These are phyloP conservation scores for Carapus acus DNA, from an alignment of 2,797 vertebrate genomes.

Conservation along the genomic window DNA sequence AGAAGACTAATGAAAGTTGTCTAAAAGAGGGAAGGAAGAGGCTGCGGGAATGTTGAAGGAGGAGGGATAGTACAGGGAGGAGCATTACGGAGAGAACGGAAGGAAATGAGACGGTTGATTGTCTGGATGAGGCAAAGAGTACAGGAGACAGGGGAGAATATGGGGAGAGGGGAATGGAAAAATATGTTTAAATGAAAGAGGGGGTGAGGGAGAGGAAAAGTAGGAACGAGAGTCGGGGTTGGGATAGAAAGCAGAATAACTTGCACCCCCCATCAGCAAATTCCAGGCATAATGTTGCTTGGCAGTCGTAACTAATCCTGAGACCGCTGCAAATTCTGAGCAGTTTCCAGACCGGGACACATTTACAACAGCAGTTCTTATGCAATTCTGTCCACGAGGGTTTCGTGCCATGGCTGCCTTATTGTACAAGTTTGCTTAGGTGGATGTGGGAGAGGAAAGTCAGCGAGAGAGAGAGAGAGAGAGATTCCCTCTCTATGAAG, in stretches of 20 bases:
- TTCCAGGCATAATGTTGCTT: conserved; percentile 37
- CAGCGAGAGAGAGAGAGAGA: conserved; percentile 1
- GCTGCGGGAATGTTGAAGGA: neutral
- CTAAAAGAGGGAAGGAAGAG: conserved; percentile 11
- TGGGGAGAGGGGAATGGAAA: conserved; percentile 1
- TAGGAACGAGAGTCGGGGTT: neutral
- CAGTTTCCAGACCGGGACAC: conserved; percentile 14
- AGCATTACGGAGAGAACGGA: conserved; percentile 24
- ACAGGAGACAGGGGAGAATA: too few species aligned
- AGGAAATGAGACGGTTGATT: conserved; percentile 25
- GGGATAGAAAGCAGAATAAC: conserved; percentile 1
- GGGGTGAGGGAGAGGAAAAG: conserved; percentile 3
- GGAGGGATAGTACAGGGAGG: neutral
- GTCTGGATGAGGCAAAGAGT: too few species aligned
- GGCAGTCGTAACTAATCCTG: conserved; percentile 22
- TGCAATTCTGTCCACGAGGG: conserved; percentile 10
- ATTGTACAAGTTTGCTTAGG: too few species aligned
- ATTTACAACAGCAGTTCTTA: conserved; percentile 19
- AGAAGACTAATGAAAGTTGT: neutral
- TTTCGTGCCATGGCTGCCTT: conserved; percentile 1
- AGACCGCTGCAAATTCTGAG: conserved; percentile 17
- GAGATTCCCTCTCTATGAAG: too few species aligned
- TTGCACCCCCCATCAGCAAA: conserved; percentile 29
- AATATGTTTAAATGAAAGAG: conserved; percentile 5
- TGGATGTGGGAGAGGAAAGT: neutral